Base-by-base conservation (phyloP, 2,113 vertebrate genomes). In the Tamias sibiricus region DNA sequence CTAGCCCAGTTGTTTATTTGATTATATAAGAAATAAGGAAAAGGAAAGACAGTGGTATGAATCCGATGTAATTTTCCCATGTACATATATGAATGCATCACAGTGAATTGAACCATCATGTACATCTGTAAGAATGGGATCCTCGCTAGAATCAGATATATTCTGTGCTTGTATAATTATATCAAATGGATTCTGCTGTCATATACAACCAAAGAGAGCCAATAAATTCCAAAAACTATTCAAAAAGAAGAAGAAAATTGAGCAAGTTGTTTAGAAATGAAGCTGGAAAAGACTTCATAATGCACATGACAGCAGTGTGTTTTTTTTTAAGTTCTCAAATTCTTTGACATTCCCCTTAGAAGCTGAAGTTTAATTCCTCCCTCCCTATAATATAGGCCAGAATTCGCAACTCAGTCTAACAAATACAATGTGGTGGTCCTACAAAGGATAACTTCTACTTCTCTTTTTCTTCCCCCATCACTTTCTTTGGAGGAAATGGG, bases 281-380 rank as follows among this genome's bases (percentile, higher is more conserved):
- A 94, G 35, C 74, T 79, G 66, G 66, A n/a, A n/a, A 69, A 19
- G 66, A 68, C 40, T 30, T 87, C 80, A 83, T 28, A 79, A 90
- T 83, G n/a, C 64, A 90, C 87, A 19, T 82, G 77, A 74, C 4
- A 54, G 11, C 62, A 81, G 12, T 64, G 35, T 59, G 16, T 11
- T 62, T 28, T 62, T 62, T 95, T 95, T 8, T 8, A n/a, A n/a
- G 35, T 68, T 44, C 17, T 59, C 30, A 86, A 54, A 81, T 77
- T 86, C 16, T 85, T 52, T 76, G 68, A 72, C 52, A 66, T 4
- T 42, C 35, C 11, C 52, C 77, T 95, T 89, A 68, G 86, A 93
- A n/a, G 1, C 72, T 96, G 32, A 40, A 85, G 26, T 90, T 96
- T 83, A 85, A 82, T 72, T 90, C 42, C 16, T 37, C 42, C 90